A percentile compares a stretch with the other conserved stretches of the same genome.
Conservation (phyloP, 1,140 invertebrate species). For the Thalassaphorura encarpata region DNA sequence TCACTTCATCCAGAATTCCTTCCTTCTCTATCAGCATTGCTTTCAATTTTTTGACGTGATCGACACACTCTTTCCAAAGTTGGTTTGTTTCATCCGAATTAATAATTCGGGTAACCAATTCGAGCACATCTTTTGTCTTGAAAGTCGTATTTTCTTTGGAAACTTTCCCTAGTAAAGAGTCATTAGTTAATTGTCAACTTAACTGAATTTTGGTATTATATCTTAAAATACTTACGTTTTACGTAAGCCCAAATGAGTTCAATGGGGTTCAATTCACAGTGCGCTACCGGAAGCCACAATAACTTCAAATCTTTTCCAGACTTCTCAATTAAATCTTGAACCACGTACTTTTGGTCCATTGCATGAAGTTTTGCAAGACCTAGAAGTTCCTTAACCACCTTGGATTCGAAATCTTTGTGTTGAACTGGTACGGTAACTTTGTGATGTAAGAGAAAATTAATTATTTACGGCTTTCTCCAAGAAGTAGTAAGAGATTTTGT, state of each 20-base stretch:
- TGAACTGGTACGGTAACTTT: background rate
- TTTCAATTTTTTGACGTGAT: background rate
- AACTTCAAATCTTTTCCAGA: conserved; percentile 10
- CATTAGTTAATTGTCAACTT: too few relatives aligned
- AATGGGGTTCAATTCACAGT: conserved; percentile 17
- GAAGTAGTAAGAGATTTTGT: background rate
- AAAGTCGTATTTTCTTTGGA: too few relatives aligned
- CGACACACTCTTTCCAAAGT: background rate
- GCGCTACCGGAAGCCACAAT: conserved; percentile 16
- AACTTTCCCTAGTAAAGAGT: too few relatives aligned
- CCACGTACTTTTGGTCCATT: background rate
- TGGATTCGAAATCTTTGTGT: background rate
- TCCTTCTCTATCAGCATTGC: background rate
- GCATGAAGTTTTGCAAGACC: background rate
- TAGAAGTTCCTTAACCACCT: background rate
- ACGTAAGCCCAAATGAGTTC: conserved; percentile 10
- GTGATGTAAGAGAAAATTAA: background rate
- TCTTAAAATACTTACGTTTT: too few relatives aligned
- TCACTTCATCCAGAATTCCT: background rate
- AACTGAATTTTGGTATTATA: too few relatives aligned
- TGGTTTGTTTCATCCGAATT: background rate
- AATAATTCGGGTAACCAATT: background rate
- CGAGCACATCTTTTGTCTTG: background rate
- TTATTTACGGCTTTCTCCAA: conserved; percentile 6
- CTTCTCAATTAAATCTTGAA: conserved; percentile 4